Percentiles rank a stretch among this genome's conserved stretches.
Conservation (phyloP, 2,113 vertebrate species). For the Kryptolebias marmoratus region DNA sequence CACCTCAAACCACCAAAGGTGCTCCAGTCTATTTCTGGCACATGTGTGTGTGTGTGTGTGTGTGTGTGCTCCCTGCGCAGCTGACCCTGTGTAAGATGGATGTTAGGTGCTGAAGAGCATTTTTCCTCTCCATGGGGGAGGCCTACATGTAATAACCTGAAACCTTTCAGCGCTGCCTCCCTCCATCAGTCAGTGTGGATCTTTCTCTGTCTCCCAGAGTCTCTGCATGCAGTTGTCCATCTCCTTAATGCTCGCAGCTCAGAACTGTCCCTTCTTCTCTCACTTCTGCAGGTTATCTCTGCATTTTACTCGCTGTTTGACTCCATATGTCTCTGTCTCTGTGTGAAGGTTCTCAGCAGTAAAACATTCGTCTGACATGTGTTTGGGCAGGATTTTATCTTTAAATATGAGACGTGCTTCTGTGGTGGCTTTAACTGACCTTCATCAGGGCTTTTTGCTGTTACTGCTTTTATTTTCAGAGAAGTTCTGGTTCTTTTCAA, state of each 20-base stretch:
- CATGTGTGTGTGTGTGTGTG: constrained; percentile 15
- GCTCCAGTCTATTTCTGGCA: constrained; percentile 19
- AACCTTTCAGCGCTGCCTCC: constrained; percentile 28
- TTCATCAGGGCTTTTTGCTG: too few species aligned
- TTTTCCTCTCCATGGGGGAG: constrained; percentile 38
- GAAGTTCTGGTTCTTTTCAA: too few species aligned
- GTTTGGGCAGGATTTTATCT: too few species aligned
- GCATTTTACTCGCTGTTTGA: too few species aligned
- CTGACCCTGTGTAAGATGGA: constrained; percentile 46
- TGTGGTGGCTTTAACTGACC: too few species aligned
- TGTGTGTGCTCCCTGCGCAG: constrained; percentile 16
- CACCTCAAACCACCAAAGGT: background rate
- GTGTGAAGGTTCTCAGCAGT: too few species aligned
- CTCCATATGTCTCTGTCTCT: too few species aligned
- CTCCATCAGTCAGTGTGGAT: constrained; percentile 32
- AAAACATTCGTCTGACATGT: too few species aligned
- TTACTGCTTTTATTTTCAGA: too few species aligned
- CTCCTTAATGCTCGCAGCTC: constrained; percentile 1
- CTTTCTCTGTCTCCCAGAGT: constrained; percentile 16
- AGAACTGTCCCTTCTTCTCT: background rate
- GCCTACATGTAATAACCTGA: constrained; percentile 49
- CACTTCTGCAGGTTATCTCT: background rate
- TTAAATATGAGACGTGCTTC: too few species aligned
- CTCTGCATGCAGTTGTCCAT: constrained; percentile 22
- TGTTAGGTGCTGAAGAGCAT: constrained; percentile 42